Evolutionary conservation across 2,888 invertebrate genomes (phyloP), one percentile per base, ranked within the genome.

Genomic region (Thyatira batis): DNA sequence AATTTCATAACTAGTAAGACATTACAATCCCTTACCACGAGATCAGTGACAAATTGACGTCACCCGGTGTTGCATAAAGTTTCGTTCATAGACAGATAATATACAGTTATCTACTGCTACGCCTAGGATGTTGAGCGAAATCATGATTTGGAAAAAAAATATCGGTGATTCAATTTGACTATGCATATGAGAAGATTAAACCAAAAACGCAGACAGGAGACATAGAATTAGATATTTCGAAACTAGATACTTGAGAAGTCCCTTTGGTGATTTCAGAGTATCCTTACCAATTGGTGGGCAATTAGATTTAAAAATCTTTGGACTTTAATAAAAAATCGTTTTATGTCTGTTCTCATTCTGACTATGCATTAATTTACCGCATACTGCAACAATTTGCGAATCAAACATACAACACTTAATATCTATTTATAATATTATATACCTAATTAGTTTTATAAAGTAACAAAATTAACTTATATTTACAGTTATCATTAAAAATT

Each of bases 391-490:
- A 91, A 89, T 87, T 78, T 87, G 89, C 92, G 88, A 85, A 84
- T 89, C 89, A 91, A 91, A 89, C 91, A 89, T 91, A 90, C 91
- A 92, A 91, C 91, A 92, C 92, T 91, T 92, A 92, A 76, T 71
- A 81, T 69, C 87, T 90, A 90, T 77, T n/a, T 88, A 89, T 88
- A 89, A 84, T 87, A 90, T 89, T 89, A 89, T 89, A 89, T 90
- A 90, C 89, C 90, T 91, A 91, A 88, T 88, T 89, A 87, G 80
- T 80, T 85, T 88, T 88, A 89, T 86, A 89, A 89, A 89, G 88
- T 91, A 92, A 92, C 91, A 91, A 90, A 89, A 89, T 92, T 92
- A 92, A 90, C 90, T 90, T 91, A 92, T 92, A 92, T 92, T 89
- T 92, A 92, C 92, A 92, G 78, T 90, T 84, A 88, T 83, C 78